Evolutionary conservation across 2,888 invertebrate species (phyloP).

Genomic region (Agrochola lota): DNA sequence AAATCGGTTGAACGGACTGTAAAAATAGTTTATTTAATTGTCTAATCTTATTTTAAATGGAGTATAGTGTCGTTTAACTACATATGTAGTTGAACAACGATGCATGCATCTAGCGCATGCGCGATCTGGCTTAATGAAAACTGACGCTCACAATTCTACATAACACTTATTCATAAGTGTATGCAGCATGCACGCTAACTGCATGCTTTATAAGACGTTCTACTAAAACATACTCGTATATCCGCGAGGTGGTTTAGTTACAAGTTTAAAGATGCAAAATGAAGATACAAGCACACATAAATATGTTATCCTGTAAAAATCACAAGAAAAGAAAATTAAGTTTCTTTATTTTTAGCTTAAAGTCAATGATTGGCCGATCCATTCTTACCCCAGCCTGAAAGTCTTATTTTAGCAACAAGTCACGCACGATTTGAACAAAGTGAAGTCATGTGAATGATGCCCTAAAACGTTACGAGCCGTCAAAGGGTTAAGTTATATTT

Average conservation of each 20-base stretch:
- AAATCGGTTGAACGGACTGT: no score
- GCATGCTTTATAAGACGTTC: no score
- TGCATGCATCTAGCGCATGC: background rate
- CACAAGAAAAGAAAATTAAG: background rate
- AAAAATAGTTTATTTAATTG: no score
- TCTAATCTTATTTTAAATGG: no score
- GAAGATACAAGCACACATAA: background rate
- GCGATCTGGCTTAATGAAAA: constrained; percentile 6
- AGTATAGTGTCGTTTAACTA: no score
- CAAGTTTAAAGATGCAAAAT: background rate
- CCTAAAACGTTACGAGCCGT: background rate
- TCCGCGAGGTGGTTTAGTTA: background rate
- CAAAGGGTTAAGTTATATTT: constrained; percentile 29
- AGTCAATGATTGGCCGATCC: background rate
- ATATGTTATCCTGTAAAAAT: background rate
- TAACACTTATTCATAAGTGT: background rate
- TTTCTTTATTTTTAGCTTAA: background rate
- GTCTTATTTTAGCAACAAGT: background rate
- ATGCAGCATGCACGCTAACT: background rate
- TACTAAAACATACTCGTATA: background rate
- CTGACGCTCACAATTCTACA: background rate
- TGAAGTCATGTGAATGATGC: constrained; percentile 26
- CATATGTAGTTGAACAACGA: background rate
- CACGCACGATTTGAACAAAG: constrained; percentile 12
- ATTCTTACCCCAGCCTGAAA: background rate